Evolutionary conservation across 1,140 invertebrate genomes (phyloP), one percentile per base, ranked within the genome.

Genomic region (Chelonus insularis): DNA sequence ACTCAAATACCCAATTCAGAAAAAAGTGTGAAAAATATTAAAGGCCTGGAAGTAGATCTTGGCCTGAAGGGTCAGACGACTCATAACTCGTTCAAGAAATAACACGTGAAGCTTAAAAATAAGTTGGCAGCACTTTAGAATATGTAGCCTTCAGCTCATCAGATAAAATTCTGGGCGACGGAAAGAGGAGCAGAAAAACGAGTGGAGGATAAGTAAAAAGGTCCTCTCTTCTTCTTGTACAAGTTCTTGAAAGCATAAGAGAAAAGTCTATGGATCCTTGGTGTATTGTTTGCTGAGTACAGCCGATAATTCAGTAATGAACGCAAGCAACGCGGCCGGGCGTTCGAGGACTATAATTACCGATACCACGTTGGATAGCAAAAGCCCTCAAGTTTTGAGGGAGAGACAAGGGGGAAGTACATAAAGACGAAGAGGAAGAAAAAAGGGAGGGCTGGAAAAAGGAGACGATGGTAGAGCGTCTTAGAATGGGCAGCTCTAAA

Each of bases 261-360:
- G 41, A 11, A 39, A 18, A 14, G 14, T 7, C 25, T 29, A 29
- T 29, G 25, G 25, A 62, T 55, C 23, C n/a, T 34, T 32, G 67
- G 68, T 64, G 72, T 70, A 79, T 78, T 80, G 77, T 79, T 80
- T 80, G 76, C 74, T 68, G 67, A 77, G 72, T 69, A 63, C 67
- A 74, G 76, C 76, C 78, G 78, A 79, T 80, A 79, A 80, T 80
- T 80, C 78, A 78, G 77, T 80, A 80, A 80, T 80, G 78, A 80
- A 80, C 76, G 75, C 77, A 78, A 80, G 70, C 73, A 72, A 76
- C 74, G 77, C 73, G 75, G 70, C 69, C 71, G 72, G 32, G 43
- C 69, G 73, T 75, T 72, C 56, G 75, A 80, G 75, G 72, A 73
- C 76, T 80, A 80, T 80, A 80, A 80, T 80, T 80, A 80, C 77